Percentiles rank a stretch among this genome's conserved stretches.
phyloP scores from a whole-genome alignment of 2,797 vertebrate species.

The Psittacula echo region DNA sequence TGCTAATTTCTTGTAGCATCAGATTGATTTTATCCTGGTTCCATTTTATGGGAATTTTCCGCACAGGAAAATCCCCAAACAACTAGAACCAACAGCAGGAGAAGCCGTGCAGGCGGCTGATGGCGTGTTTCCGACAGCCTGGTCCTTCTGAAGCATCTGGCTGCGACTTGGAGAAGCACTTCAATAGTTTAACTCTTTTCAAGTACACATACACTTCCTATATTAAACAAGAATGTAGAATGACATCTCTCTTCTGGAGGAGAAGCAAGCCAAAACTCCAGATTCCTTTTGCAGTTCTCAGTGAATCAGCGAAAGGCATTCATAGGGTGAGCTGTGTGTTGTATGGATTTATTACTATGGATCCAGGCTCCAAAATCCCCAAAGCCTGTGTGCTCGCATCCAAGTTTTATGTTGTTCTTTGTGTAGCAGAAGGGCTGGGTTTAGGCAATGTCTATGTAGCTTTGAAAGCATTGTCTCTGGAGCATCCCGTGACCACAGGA shows the following conservation, averaged over 20 bases:
- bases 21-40: background rate
- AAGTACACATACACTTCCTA: background rate
- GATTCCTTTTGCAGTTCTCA: background rate
- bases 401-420: background rate
- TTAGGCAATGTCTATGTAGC: background rate
- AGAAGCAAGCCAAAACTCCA: background rate
- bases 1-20: background rate
- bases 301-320: background rate
- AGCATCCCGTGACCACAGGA: background rate
- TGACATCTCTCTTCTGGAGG: background rate
- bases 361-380: background rate
- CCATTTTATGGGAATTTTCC: constrained; percentile 5
- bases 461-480: background rate
- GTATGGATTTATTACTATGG: background rate
- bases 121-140: background rate
- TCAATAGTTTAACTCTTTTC: background rate
- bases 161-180: background rate
- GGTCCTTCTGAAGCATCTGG: background rate
- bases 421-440: background rate
- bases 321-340: background rate
- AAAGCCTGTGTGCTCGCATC: background rate
- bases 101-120: background rate
- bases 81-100: background rate
- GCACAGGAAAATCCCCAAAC: background rate
- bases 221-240: background rate